A percentile compares a stretch with the other conserved stretches of the same genome.
Evolutionary conservation across 1,140 invertebrate genomes (phyloP).

Genomic region (Drosophila suzukii): DNA sequence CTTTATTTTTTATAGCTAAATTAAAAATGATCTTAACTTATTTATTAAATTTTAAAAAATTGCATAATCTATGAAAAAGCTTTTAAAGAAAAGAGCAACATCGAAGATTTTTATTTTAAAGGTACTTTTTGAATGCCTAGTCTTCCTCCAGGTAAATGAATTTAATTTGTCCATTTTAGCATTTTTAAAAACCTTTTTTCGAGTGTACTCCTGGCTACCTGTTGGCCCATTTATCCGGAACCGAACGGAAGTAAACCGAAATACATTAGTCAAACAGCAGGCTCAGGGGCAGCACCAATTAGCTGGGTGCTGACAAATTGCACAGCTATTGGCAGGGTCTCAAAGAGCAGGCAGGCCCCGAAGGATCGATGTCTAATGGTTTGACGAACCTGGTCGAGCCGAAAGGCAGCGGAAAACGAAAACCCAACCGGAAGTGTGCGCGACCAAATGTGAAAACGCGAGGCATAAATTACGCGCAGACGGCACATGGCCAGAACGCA

Average conservation of each 20-base stretch:
- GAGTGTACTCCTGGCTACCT: slow-evolving; percentile 41
- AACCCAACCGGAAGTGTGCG: slow-evolving; percentile 68
- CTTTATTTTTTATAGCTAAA: too few relatives aligned
- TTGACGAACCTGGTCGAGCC: slow-evolving; percentile 14
- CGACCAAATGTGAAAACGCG: slow-evolving; percentile 80
- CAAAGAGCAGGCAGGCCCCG: slow-evolving; percentile 15
- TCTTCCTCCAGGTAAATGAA: not conserved
- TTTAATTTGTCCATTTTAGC: not conserved
- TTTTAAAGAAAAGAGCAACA: too few relatives aligned
- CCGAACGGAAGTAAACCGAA: slow-evolving; percentile 68
- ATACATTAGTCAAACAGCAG: slow-evolving; percentile 78
- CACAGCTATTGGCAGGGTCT: slow-evolving; percentile 70
- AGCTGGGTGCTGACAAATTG: slow-evolving; percentile 80
- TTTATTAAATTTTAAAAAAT: too few relatives aligned
- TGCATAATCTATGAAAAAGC: too few relatives aligned
- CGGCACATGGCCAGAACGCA: slow-evolving; percentile 37
- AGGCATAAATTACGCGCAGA: slow-evolving; percentile 69
- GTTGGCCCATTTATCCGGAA: slow-evolving; percentile 55
- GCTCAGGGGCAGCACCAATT: slow-evolving; percentile 73
- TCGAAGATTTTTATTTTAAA: too few relatives aligned
- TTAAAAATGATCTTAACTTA: too few relatives aligned
- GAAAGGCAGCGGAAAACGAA: slow-evolving; percentile 15
- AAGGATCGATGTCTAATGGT: slow-evolving; percentile 43
- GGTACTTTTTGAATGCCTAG: too few relatives aligned
- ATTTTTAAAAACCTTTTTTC: not conserved